A percentile compares a stretch with the other conserved stretches of the same genome.
Evolutionary conservation across 2,113 vertebrate species (phyloP).

Genomic region (Chascanopsetta lugubris): DNA sequence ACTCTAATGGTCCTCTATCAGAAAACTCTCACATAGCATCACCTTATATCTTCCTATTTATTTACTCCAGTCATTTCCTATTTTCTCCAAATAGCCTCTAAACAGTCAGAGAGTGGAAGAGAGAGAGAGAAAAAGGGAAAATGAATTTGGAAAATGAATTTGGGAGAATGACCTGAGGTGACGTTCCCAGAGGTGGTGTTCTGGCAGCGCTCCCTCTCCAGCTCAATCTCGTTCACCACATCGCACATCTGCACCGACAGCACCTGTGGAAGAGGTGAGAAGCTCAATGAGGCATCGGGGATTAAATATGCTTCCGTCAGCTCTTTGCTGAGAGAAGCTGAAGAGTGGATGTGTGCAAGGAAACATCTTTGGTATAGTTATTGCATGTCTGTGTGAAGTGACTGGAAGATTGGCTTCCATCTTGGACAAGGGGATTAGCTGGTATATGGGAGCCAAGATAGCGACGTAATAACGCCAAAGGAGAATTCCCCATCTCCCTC

Average conservation of each 20-base stretch:
- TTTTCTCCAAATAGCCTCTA: slow-evolving; percentile 42
- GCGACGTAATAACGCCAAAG: too few relatives aligned
- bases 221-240: slow-evolving; percentile 76
- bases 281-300: slow-evolving; percentile 13
- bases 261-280: slow-evolving; percentile 62
- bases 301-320: background rate
- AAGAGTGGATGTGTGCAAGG: background rate
- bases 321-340: background rate
- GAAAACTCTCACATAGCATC: background rate
- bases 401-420: too few relatives aligned
- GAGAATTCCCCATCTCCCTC: too few relatives aligned
- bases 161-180: slow-evolving; percentile 73
- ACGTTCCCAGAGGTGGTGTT: slow-evolving; percentile 73
- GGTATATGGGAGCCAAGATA: too few relatives aligned
- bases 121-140: too few relatives aligned
- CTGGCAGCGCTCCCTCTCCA: slow-evolving; percentile 76
- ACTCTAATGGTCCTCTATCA: slow-evolving; percentile 4
- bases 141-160: slow-evolving; percentile 32
- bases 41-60: slow-evolving; percentile 11
- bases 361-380: too few relatives aligned
- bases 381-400: too few relatives aligned
- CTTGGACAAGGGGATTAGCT: too few relatives aligned
- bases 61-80: slow-evolving; percentile 8
- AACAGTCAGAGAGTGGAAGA: slow-evolving; percentile 24
- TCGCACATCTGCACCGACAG: slow-evolving; percentile 77